These are phyloP conservation scores for Sebastes cheni DNA, from an alignment of 2,797 vertebrate genomes.

Conservation along the genomic window DNA sequence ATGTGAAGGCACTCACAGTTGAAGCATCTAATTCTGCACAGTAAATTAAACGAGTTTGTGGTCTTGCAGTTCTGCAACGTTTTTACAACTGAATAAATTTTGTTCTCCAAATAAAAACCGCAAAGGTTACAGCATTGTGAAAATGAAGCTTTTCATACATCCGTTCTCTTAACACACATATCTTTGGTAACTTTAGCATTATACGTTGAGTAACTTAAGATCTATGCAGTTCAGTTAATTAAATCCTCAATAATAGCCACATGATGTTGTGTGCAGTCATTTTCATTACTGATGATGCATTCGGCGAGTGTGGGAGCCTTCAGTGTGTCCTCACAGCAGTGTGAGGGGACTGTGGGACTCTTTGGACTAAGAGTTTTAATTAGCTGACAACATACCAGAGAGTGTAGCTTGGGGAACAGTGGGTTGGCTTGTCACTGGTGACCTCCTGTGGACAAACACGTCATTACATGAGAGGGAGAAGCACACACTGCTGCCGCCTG, in stretches of 20 bases:
- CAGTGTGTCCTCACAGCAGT: slow-evolving; percentile 31
- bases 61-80: neutral
- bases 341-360: slow-evolving; percentile 32
- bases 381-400: slow-evolving; percentile 86
- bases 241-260: neutral
- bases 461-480: slow-evolving; percentile 60
- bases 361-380: slow-evolving; percentile 61
- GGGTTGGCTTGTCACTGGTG: slow-evolving; percentile 89
- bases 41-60: neutral
- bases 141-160: no score
- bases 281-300: slow-evolving; percentile 33
- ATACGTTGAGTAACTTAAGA: neutral
- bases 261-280: slow-evolving; percentile 5
- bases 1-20: neutral
- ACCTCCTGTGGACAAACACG: slow-evolving; percentile 87
- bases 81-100: neutral
- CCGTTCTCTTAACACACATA: neutral
- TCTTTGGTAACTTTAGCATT: neutral
- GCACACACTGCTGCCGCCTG: slow-evolving; percentile 64
- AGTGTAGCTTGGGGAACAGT: slow-evolving; percentile 93
- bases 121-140: neutral
- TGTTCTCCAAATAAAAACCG: neutral
- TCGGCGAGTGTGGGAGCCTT: slow-evolving; percentile 20
- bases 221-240: neutral
- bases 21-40: neutral